phyloP scores from a whole-genome alignment of 1,140 invertebrate species.

The Heliconius himera region DNA sequence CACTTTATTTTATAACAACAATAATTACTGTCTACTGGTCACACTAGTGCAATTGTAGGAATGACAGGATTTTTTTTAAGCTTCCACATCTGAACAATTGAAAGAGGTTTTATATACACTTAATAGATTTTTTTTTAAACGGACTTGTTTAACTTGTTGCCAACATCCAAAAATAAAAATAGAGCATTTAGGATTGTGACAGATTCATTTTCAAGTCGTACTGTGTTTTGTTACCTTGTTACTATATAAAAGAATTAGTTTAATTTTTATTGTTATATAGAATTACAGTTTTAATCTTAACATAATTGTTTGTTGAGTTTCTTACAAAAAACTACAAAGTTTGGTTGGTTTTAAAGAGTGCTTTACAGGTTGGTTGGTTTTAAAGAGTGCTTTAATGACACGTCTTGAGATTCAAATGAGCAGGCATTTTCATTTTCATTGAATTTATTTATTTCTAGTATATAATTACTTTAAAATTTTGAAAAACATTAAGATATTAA shows the following conservation, averaged over 20 bases:
- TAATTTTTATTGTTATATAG: background rate
- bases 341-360: background rate
- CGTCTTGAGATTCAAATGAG: background rate
- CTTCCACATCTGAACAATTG: background rate
- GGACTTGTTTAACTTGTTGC: too few species aligned
- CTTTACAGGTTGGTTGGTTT: background rate
- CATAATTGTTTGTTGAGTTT: background rate
- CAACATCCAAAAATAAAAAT: background rate
- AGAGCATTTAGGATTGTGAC: background rate
- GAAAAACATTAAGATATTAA: background rate
- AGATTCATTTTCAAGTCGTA: background rate
- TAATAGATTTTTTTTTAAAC: too few species aligned
- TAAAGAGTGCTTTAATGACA: background rate
- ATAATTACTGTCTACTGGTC: background rate
- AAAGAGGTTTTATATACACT: background rate
- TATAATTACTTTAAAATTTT: background rate
- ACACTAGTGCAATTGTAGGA: background rate
- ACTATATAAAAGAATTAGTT: background rate
- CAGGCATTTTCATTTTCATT: background rate
- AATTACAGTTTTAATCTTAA: background rate
- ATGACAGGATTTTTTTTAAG: background rate
- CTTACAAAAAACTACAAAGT: background rate
- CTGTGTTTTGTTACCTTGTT: background rate
- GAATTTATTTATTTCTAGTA: background rate
- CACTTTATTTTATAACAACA: background rate